These are phyloP conservation scores for Caenorhabditis panamensis DNA, from an alignment of 2,888 invertebrate genomes.

Conservation along the genomic window DNA sequence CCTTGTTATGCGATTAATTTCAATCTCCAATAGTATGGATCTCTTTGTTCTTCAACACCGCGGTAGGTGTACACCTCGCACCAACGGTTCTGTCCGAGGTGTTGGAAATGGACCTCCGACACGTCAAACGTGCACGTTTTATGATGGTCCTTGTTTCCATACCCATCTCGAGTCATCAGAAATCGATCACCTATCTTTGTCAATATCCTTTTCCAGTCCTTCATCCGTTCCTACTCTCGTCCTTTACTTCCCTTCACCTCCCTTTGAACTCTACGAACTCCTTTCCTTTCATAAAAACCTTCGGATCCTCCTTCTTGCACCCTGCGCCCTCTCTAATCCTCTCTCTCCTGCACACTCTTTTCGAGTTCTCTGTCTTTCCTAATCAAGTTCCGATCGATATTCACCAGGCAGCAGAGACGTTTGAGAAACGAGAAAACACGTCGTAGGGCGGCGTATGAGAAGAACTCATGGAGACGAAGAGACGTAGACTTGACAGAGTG, in stretches of 20 bases:
- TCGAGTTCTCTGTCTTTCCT: not conserved
- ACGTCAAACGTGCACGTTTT: no score
- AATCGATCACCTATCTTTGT: no score
- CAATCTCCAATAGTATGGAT: no score
- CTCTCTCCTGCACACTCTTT: slow-evolving; percentile 33
- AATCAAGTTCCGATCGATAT: slow-evolving; percentile 49
- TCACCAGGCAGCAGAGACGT: slow-evolving; percentile 17
- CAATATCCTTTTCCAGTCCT: not conserved
- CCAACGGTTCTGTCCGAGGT: no score
- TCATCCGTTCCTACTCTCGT: not conserved
- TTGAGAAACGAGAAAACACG: slow-evolving; percentile 31
- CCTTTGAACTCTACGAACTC: not conserved
- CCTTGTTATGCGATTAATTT: no score
- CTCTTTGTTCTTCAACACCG: no score
- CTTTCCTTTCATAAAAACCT: not conserved
- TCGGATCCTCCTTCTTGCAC: not conserved
- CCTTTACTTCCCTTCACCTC: not conserved
- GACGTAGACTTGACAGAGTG: slow-evolving; percentile 31
- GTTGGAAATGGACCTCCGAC: no score
- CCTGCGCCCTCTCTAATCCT: slow-evolving; percentile 11
- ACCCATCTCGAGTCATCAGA: no score
- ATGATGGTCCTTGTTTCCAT: no score
- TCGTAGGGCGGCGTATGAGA: slow-evolving; percentile 3
- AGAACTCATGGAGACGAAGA: slow-evolving; percentile 48
- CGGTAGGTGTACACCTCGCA: no score